phyloP scores from a whole-genome alignment of 2,797 vertebrate genomes.

The Anas georgica region DNA sequence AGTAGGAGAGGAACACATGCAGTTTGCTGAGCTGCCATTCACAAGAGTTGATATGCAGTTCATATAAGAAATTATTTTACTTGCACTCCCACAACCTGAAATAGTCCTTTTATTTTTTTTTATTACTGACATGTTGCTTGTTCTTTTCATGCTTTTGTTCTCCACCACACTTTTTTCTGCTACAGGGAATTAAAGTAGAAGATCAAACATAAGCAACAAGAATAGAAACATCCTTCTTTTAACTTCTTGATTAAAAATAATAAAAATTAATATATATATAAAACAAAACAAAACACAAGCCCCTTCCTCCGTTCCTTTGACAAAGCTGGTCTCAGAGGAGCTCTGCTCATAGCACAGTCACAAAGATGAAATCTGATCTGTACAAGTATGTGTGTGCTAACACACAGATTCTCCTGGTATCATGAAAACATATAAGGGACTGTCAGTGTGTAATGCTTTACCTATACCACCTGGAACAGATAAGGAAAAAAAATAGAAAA shows the following conservation, averaged over 20 bases:
- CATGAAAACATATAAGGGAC: not conserved
- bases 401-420: not conserved
- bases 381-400: not conserved
- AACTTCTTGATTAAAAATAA: not conserved
- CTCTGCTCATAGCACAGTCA: not conserved
- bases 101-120: not conserved
- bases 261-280: not conserved
- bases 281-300: not conserved
- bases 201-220: not conserved
- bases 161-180: not conserved
- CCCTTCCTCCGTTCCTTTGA: not conserved
- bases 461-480: not conserved
- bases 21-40: not conserved
- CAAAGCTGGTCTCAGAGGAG: not conserved
- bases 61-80: not conserved
- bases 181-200: not conserved
- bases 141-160: constrained; percentile 8
- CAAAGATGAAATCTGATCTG: not conserved
- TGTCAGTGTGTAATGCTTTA: not conserved
- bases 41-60: not conserved
- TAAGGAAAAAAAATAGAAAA: not conserved
- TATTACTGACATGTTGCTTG: not conserved
- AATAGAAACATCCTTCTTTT: not conserved
- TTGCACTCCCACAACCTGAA: constrained; percentile 13
- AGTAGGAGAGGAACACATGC: not conserved